Evolutionary conservation across 2,797 vertebrate species (phyloP).

Genomic region (Thunnus albacares): DNA sequence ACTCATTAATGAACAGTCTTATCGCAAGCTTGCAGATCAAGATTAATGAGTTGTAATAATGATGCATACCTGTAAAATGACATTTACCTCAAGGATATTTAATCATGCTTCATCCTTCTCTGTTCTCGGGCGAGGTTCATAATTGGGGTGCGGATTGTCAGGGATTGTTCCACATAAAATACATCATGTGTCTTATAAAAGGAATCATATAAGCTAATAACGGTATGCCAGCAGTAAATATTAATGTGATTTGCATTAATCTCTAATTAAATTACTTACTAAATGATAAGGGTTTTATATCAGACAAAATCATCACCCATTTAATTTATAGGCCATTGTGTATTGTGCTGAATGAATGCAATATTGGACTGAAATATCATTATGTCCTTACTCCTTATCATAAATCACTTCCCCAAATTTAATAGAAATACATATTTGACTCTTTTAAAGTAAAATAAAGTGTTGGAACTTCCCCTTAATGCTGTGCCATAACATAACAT

Average conservation of each 20-base stretch:
- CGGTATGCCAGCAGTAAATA: slow-evolving; percentile 61
- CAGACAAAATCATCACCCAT: slow-evolving; percentile 46
- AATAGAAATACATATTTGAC: neutral
- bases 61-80: slow-evolving; percentile 76
- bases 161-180: slow-evolving; percentile 62
- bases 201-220: slow-evolving; percentile 59
- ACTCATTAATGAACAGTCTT: slow-evolving; percentile 76
- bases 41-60: slow-evolving; percentile 85
- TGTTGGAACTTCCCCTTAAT: slow-evolving; percentile 14
- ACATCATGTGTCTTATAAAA: slow-evolving; percentile 60
- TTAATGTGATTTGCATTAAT: slow-evolving; percentile 74
- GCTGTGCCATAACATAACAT: neutral
- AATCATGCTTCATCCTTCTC: slow-evolving; percentile 70
- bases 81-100: slow-evolving; percentile 74
- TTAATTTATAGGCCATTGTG: slow-evolving; percentile 48
- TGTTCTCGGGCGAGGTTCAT: slow-evolving; percentile 51
- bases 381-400: slow-evolving; percentile 1
- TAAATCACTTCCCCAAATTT: slow-evolving; percentile 9
- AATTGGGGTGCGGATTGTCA: slow-evolving; percentile 70
- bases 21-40: slow-evolving; percentile 74
- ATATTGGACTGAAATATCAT: slow-evolving; percentile 45
- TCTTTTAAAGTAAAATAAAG: slow-evolving; percentile 21
- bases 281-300: slow-evolving; percentile 64
- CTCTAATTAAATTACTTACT: slow-evolving; percentile 61
- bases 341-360: slow-evolving; percentile 37